Percentiles rank a stretch among this genome's conserved stretches.
These are phyloP conservation scores for Mus pahari DNA, from an alignment of 2,113 vertebrate genomes.

Conservation along the genomic window DNA sequence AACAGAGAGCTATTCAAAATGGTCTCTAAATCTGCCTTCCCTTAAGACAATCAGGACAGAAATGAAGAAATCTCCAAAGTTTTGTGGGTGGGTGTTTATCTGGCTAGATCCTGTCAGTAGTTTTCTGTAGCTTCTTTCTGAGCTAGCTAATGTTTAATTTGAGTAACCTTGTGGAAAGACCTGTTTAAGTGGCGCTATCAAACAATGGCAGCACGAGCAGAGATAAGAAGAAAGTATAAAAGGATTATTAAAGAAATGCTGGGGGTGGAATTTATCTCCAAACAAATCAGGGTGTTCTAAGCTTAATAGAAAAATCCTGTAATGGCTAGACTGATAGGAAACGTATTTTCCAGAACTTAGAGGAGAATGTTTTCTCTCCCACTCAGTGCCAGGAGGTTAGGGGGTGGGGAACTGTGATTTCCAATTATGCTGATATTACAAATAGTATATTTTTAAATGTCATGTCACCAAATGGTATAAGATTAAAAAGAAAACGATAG, in stretches of 20 bases:
- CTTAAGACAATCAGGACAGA: constrained; percentile 76
- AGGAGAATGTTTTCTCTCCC: constrained; percentile 23
- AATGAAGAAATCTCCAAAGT: constrained; percentile 81
- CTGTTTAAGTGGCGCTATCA: constrained; percentile 84
- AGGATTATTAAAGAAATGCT: constrained; percentile 85
- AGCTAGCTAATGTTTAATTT: constrained; percentile 86
- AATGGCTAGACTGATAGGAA: constrained; percentile 75
- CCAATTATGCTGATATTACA: background rate
- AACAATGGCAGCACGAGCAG: constrained; percentile 80
- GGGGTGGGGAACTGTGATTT: background rate
- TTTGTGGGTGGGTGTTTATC: constrained; percentile 82
- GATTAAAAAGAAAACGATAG: background rate
- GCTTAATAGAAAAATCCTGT: constrained; percentile 81
- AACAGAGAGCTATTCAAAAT: background rate
- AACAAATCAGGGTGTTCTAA: constrained; percentile 78
- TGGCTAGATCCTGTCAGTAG: constrained; percentile 80
- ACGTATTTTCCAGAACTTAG: constrained; percentile 60
- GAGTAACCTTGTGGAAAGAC: constrained; percentile 86
- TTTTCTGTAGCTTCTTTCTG: constrained; percentile 81
- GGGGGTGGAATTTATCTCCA: constrained; percentile 81
- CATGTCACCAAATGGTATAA: background rate
- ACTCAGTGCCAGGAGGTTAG: background rate
- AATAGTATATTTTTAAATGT: background rate
- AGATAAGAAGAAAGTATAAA: constrained; percentile 86
- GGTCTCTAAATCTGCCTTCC: constrained; percentile 35